These are phyloP conservation scores for Aphodius sticticus DNA, from an alignment of 2,888 invertebrate species.

Conservation along the genomic window DNA sequence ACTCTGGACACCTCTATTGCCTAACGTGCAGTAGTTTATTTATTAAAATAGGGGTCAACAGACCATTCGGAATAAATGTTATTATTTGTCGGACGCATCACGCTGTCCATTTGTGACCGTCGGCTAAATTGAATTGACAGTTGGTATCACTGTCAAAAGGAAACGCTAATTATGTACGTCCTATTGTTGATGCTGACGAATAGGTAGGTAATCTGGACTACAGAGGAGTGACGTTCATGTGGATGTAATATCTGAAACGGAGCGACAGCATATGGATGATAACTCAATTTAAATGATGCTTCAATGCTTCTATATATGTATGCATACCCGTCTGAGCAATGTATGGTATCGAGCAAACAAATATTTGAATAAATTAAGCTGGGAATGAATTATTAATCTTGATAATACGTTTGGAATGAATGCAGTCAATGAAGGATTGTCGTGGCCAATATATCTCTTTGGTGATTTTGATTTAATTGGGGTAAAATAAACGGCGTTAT, in stretches of 20 bases:
- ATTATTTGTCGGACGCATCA: background rate
- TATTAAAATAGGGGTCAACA: background rate
- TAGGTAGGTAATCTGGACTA: background rate
- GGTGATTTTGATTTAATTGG: no score
- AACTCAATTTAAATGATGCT: background rate
- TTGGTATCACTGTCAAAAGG: background rate
- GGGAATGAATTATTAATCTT: background rate
- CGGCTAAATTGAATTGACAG: background rate
- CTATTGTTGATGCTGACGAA: background rate
- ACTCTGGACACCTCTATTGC: no score
- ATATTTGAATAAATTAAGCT: slow-evolving; percentile 4
- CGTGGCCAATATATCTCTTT: no score
- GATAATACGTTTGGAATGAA: background rate
- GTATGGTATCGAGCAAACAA: background rate
- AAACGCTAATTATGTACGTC: background rate
- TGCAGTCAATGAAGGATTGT: background rate
- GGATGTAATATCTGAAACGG: background rate
- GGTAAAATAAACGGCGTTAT: no score
- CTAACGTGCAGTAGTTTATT: background rate
- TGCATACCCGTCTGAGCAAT: background rate
- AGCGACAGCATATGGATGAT: background rate
- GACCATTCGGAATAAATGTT: background rate
- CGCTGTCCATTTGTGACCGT: background rate
- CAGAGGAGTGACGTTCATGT: background rate
- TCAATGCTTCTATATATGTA: no score